A percentile compares a stretch with the other conserved stretches of the same genome.
phyloP scores from a whole-genome alignment of 2,113 vertebrate species.

The Perognathus longimembris region DNA sequence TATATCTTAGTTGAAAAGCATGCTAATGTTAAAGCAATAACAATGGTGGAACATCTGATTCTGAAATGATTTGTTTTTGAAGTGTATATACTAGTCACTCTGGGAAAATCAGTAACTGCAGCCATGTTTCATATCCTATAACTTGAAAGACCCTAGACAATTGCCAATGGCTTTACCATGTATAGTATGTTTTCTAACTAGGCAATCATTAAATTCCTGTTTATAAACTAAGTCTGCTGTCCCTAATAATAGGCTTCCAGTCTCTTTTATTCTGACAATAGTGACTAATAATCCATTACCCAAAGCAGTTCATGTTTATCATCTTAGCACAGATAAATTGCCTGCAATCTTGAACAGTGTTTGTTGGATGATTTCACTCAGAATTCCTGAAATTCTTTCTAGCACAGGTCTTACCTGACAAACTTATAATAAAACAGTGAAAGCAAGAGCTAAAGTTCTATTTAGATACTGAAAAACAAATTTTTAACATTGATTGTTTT shows the following conservation, averaged over 20 bases:
- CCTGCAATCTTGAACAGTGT: background rate
- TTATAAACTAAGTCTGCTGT: constrained; percentile 16
- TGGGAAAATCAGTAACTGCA: background rate
- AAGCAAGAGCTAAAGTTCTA: background rate
- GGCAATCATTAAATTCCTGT: background rate
- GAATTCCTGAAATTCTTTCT: constrained; percentile 40
- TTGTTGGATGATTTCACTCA: background rate
- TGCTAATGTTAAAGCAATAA: background rate
- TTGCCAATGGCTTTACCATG: background rate
- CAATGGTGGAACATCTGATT: background rate
- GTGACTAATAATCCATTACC: background rate
- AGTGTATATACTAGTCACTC: background rate
- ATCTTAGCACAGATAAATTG: background rate
- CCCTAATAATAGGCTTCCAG: background rate
- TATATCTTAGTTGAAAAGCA: background rate
- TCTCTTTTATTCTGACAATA: background rate
- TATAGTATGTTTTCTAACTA: background rate
- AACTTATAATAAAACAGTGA: background rate
- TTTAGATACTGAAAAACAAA: background rate
- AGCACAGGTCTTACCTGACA: background rate
- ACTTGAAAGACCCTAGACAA: background rate
- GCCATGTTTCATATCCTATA: background rate
- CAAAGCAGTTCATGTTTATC: too few relatives aligned
- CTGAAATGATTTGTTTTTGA: background rate
- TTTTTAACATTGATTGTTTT: background rate